These are phyloP conservation scores for Cheilosia vernalis DNA, from an alignment of 2,888 invertebrate genomes.

Conservation along the genomic window DNA sequence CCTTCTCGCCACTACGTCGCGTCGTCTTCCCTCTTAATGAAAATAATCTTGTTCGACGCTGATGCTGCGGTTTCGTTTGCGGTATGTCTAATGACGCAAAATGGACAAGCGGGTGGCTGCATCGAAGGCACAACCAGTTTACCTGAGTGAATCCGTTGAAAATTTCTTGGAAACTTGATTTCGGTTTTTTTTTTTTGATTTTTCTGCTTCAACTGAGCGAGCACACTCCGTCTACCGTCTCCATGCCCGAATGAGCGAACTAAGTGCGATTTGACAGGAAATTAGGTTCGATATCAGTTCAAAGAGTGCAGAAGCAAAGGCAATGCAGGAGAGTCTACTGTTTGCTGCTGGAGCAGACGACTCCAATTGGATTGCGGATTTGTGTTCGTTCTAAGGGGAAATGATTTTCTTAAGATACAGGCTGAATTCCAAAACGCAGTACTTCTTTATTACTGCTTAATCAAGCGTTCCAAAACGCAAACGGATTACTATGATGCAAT, in stretches of 20 bases:
- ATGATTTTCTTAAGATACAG: slow-evolving; percentile 45
- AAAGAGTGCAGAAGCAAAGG: slow-evolving; percentile 25
- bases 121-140: slow-evolving; percentile 36
- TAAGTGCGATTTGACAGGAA: slow-evolving; percentile 74
- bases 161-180: slow-evolving; percentile 60
- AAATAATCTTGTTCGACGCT: slow-evolving; percentile 69
- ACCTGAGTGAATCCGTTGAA: slow-evolving; percentile 69
- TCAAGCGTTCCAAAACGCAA: too few species aligned
- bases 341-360: background rate
- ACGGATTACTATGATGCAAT: too few species aligned
- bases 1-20: slow-evolving; percentile 4
- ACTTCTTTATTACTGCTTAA: too few species aligned
- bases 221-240: slow-evolving; percentile 33
- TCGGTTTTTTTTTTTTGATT: slow-evolving; percentile 10
- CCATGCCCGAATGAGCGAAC: slow-evolving; percentile 66
- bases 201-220: slow-evolving; percentile 69
- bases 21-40: slow-evolving; percentile 59
- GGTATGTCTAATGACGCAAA: slow-evolving; percentile 46
- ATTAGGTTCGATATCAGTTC: slow-evolving; percentile 71
- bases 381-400: slow-evolving; percentile 26
- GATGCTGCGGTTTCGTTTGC: slow-evolving; percentile 72
- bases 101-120: background rate
- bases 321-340: slow-evolving; percentile 15
- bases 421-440: too few species aligned
- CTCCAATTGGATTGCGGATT: background rate